Base-by-base conservation (phyloP, 2,113 vertebrate species). In the Xiphias gladius region DNA sequence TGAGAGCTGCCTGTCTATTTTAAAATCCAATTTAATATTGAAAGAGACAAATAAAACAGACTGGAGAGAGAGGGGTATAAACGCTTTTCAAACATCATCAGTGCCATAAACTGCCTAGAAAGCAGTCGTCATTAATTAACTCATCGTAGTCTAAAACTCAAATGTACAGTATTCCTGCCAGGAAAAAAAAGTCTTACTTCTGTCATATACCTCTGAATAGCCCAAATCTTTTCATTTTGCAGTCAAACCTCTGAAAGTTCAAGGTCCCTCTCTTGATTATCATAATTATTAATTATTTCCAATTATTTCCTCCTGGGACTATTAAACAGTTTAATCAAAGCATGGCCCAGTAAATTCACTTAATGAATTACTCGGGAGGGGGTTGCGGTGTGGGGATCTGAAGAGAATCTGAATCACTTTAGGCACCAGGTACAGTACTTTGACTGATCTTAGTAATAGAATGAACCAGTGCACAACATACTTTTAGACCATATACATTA, bases 291-390 rank as follows among this genome's bases (percentile, higher is more conserved):
- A 7, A 73, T 84, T 83, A 62, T 37, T 77, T 66, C 13, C 32
- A 30, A 58, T 64, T 35, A 64, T 57, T 62, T 68, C 39, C 50
- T 52, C 65, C 28, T 52, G 57, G 79, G 75, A 83, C 26, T 50
- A 78, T 79, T 57, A 57, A 59, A 48, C 67, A 12, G 6, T 54
- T 73, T 80, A 75, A 90, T 88, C 57, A 78, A 64, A 72, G 32
- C 0, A 0, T 61, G 59, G 17, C 14, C 1, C 14, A 7, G 19
- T 82, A 55, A 48, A 70, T 48, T 70, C 14, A 16, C 17, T 73
- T 1, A 66, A 72, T 73, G 26, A 74, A 85, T 83, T 57, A 73
- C 65, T 68, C 59, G 1, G 28, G 12, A 8, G 9, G 20, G 39
- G 79, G 32, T 24, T 50, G 20, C 30, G 19, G 22, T 30, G 37